phyloP scores from a whole-genome alignment of 2,797 vertebrate genomes.

The Acrossocheilus fasciatus region DNA sequence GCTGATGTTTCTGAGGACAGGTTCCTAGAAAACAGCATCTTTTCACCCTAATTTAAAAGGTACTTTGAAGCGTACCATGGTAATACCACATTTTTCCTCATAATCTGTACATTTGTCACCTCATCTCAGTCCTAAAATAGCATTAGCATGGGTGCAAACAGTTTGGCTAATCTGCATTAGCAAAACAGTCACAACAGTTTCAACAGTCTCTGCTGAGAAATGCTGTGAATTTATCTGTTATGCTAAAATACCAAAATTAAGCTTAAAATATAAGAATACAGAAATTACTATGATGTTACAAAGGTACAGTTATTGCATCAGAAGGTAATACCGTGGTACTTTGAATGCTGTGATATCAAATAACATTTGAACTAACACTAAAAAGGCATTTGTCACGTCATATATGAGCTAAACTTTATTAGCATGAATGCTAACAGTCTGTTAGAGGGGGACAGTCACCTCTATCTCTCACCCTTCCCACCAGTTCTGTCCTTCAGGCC shows the following conservation, averaged over 20 bases:
- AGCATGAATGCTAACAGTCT: slow-evolving; percentile 26
- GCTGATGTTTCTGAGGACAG: background rate
- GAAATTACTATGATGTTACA: background rate
- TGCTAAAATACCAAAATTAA: background rate
- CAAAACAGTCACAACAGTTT: background rate
- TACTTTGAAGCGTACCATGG: background rate
- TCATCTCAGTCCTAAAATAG: background rate
- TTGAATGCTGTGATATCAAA: background rate
- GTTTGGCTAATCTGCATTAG: background rate
- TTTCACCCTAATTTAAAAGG: background rate
- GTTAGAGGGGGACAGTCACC: background rate
- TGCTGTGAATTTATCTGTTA: background rate
- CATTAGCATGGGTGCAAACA: background rate
- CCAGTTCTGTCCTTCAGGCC: slow-evolving; percentile 39
- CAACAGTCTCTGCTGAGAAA: background rate
- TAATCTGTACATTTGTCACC: background rate
- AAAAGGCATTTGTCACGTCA: background rate
- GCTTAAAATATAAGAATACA: background rate
- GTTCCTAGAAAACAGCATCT: background rate
- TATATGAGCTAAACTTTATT: background rate
- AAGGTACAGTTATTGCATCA: background rate
- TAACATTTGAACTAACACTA: background rate
- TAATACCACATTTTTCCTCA: background rate
- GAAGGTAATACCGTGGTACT: background rate
- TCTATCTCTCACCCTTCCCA: slow-evolving; percentile 30